Base-by-base conservation (phyloP, 2,888 invertebrate species). In the Notocelia uddmanniana region DNA sequence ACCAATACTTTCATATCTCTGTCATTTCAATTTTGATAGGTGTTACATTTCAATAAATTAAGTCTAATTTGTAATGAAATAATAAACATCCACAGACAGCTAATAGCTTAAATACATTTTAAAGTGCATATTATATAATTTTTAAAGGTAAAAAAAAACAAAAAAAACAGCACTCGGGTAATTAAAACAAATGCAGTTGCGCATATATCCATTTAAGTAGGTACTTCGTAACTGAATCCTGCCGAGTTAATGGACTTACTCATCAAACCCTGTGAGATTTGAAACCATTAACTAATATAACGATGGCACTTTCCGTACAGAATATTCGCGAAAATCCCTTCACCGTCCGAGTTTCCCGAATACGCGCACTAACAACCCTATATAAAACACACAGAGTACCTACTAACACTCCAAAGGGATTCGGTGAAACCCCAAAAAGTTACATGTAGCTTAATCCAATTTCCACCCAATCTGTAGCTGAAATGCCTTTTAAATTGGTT, bases 351-450 rank as follows among this genome's bases (percentile, higher is more conserved):
- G 15, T 54, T 48, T 64, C 63, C 57, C 57, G 57, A 70, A 58
- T 64, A 58, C 58, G 50, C 37, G 57, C 26, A 31, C 37, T 58
- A 31, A 26, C 54, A 60, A 54, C 71, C 66, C 8, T 21, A 54
- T 52, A 66, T 62, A 60, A 57, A 63, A 64, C 59, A 67, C 31
- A 54, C 54, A 11, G 48, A 68, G 37, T 60, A 73, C 76, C 74
- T 74, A 76, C 77, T 77, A 77, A 79, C 75, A 76, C 76, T 79
- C 81, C 79, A 80, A 80, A 81, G 81, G 82, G 83, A 84, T 86
- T 84, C 81, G 76, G 80, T 79, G 86, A 86, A 89, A 84, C 85
- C 85, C 81, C 79, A 84, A 86, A 87, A 86, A 83, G 80, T 85
- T 83, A 76, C 78, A 79, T 79, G 82, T 82, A 82, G 80, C 82